Conservation (phyloP, 2,888 invertebrate genomes). For the Nymphalis polychloros region DNA sequence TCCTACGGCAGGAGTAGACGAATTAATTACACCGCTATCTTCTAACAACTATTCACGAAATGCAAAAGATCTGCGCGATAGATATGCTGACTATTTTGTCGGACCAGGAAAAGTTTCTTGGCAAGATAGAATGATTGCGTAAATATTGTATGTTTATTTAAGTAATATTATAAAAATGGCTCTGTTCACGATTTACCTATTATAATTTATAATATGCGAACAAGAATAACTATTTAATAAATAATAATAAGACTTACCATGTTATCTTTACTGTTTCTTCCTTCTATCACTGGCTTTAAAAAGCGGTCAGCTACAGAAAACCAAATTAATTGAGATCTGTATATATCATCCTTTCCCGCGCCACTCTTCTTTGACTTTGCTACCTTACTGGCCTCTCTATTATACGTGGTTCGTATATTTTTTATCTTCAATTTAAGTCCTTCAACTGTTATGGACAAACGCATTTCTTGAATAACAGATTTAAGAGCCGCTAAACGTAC, state of each 20-base stretch:
- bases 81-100: constrained; percentile 41
- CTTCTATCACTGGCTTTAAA: constrained; percentile 48
- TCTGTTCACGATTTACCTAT: constrained; percentile 31
- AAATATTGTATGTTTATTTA: constrained; percentile 40
- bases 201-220: constrained; percentile 18
- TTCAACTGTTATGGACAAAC: constrained; percentile 45
- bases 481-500: constrained; percentile 44
- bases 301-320: constrained; percentile 51
- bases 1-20: constrained; percentile 41
- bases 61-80: constrained; percentile 42
- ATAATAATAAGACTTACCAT: constrained; percentile 46
- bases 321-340: constrained; percentile 49
- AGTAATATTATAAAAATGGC: constrained; percentile 34
- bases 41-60: constrained; percentile 45
- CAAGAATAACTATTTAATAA: constrained; percentile 43
- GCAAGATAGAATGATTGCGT: constrained; percentile 45
- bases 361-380: constrained; percentile 48
- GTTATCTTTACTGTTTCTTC: constrained; percentile 46
- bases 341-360: constrained; percentile 45
- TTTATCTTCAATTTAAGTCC: constrained; percentile 45
- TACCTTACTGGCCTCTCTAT: constrained; percentile 49
- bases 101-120: constrained; percentile 44
- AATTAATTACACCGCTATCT: constrained; percentile 43
- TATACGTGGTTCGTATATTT: constrained; percentile 49
- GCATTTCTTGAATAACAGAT: constrained; percentile 37